phyloP scores from a whole-genome alignment of 2,797 vertebrate genomes.

The Gadopsis bispinosus region DNA sequence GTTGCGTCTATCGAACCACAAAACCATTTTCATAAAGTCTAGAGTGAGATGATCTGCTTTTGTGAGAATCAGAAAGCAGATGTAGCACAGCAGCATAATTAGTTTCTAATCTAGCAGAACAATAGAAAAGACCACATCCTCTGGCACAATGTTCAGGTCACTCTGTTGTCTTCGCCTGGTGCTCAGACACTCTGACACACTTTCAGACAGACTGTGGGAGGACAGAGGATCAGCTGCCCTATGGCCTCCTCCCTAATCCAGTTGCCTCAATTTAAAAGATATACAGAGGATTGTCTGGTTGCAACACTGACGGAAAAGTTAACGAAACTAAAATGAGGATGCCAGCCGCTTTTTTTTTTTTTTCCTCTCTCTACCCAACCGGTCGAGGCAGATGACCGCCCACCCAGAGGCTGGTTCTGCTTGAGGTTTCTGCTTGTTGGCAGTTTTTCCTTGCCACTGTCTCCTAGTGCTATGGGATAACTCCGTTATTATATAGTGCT shows the following conservation, averaged over 20 bases:
- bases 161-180: constrained; percentile 21
- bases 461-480: too few relatives aligned
- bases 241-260: constrained; percentile 38
- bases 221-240: constrained; percentile 17
- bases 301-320: not conserved
- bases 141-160: constrained; percentile 44
- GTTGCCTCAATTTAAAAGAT: not conserved
- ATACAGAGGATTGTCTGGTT: not conserved
- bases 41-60: not conserved
- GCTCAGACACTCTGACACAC: constrained; percentile 50
- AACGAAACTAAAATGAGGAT: constrained; percentile 44
- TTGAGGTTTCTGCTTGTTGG: too few relatives aligned
- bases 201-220: constrained; percentile 22
- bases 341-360: not conserved
- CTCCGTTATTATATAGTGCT: too few relatives aligned
- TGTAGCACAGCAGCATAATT: constrained; percentile 15
- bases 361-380: too few relatives aligned
- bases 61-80: constrained; percentile 22
- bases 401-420: too few relatives aligned
- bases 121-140: constrained; percentile 61
- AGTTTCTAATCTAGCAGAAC: constrained; percentile 51
- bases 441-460: too few relatives aligned
- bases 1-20: not conserved
- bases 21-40: not conserved
- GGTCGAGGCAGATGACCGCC: too few relatives aligned